These are phyloP conservation scores for Poecilia latipinna DNA, from an alignment of 2,113 vertebrate species.

Conservation along the genomic window DNA sequence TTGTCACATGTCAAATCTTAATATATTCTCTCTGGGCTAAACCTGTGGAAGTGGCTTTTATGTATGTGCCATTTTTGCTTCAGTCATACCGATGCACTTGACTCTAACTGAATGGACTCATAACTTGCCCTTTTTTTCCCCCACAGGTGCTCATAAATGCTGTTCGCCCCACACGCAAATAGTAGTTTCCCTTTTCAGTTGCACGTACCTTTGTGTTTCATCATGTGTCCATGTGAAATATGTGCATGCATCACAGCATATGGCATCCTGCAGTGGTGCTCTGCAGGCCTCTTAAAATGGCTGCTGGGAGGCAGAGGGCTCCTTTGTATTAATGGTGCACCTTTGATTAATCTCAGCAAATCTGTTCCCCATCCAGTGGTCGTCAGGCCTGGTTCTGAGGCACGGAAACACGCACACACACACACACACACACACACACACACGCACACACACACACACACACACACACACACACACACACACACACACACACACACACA, in stretches of 20 bases:
- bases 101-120: not conserved
- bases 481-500: conserved; percentile 43
- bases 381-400: conserved; percentile 72
- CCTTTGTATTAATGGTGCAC: conserved; percentile 75
- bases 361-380: conserved; percentile 78
- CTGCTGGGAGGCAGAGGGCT: conserved; percentile 55
- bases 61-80: no score
- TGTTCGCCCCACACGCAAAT: not conserved
- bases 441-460: conserved; percentile 27
- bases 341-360: conserved; percentile 83
- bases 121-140: not conserved
- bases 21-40: no score
- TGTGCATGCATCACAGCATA: conserved; percentile 4
- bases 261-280: conserved; percentile 41
- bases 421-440: conserved; percentile 21
- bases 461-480: conserved; percentile 20
- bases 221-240: conserved; percentile 2
- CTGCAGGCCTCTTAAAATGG: conserved; percentile 63
- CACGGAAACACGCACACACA: conserved; percentile 44
- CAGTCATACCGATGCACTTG: not conserved
- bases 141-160: not conserved
- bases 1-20: no score
- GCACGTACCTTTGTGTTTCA: conserved; percentile 6
- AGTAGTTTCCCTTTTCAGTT: not conserved
- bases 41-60: no score